A percentile compares a stretch with the other conserved stretches of the same genome.
Evolutionary conservation across 2,797 vertebrate species (phyloP).

Genomic region (Centroberyx gerrardi): DNA sequence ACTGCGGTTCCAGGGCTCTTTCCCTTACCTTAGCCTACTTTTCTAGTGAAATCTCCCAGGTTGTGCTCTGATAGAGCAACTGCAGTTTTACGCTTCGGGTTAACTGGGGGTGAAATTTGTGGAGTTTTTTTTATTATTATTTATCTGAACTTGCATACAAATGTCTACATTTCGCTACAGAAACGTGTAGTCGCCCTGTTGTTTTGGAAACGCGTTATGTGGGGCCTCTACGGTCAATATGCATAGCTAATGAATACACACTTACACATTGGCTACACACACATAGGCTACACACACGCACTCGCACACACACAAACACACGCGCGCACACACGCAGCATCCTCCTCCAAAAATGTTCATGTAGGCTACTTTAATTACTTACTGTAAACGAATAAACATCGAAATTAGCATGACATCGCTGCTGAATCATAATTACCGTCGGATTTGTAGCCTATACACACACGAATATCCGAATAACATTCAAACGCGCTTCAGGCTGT

Average conservation of each 20-base stretch:
- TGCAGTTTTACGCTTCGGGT: too few relatives aligned
- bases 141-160: too few relatives aligned
- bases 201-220: not conserved
- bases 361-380: not conserved
- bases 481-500: not conserved
- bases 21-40: too few relatives aligned
- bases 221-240: slow-evolving; percentile 31
- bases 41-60: too few relatives aligned
- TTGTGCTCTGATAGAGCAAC: too few relatives aligned
- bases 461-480: not conserved
- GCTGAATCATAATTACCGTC: too few relatives aligned
- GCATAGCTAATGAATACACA: slow-evolving; percentile 7
- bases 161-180: too few relatives aligned
- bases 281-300: not conserved
- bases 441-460: not conserved
- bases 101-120: too few relatives aligned
- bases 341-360: not conserved
- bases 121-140: too few relatives aligned
- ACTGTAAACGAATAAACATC: not conserved
- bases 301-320: not conserved
- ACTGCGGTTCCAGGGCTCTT: too few relatives aligned
- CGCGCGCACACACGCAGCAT: not conserved
- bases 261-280: slow-evolving; percentile 10
- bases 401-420: not conserved
- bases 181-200: too few relatives aligned